Conservation (phyloP, 1,140 invertebrate genomes). For the Asbolus verrucosus region DNA sequence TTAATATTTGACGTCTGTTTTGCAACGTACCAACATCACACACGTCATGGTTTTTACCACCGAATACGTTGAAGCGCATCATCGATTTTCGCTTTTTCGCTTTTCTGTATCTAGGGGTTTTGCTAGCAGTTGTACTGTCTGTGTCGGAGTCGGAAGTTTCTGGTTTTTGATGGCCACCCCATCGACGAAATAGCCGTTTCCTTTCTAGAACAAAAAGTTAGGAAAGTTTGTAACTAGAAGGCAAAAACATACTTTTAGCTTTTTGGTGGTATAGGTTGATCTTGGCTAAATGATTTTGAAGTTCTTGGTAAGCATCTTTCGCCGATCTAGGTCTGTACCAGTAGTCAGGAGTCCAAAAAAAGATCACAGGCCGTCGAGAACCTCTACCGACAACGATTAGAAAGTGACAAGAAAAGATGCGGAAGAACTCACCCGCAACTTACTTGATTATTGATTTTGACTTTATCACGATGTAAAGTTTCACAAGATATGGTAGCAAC, state of each 20-base stretch:
- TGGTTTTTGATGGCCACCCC: background rate
- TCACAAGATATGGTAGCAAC: slow-evolving; percentile 65
- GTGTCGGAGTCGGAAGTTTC: slow-evolving; percentile 15
- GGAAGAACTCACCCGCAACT: slow-evolving; percentile 2
- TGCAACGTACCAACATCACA: slow-evolving; percentile 10
- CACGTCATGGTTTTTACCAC: background rate
- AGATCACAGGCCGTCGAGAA: slow-evolving; percentile 57
- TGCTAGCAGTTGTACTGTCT: background rate
- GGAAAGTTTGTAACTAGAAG: background rate
- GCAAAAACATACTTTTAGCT: background rate
- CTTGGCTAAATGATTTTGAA: slow-evolving; percentile 64
- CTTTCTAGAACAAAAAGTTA: too few relatives aligned
- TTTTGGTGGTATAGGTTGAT: slow-evolving; percentile 44
- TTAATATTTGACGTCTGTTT: slow-evolving; percentile 36
- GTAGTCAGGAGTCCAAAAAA: slow-evolving; percentile 72
- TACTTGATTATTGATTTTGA: slow-evolving; percentile 8
- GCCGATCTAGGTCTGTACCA: slow-evolving; percentile 68
- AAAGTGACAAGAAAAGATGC: background rate
- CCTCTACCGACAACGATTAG: background rate
- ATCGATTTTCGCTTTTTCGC: slow-evolving; percentile 6
- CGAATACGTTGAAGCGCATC: slow-evolving; percentile 14
- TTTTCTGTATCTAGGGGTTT: background rate
- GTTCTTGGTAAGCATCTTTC: slow-evolving; percentile 65
- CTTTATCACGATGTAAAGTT: background rate
- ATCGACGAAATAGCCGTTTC: background rate